Evolutionary conservation across 2,797 vertebrate species (phyloP), one percentile per base, ranked within the genome.

Genomic region (Thaleichthys pacificus): DNA sequence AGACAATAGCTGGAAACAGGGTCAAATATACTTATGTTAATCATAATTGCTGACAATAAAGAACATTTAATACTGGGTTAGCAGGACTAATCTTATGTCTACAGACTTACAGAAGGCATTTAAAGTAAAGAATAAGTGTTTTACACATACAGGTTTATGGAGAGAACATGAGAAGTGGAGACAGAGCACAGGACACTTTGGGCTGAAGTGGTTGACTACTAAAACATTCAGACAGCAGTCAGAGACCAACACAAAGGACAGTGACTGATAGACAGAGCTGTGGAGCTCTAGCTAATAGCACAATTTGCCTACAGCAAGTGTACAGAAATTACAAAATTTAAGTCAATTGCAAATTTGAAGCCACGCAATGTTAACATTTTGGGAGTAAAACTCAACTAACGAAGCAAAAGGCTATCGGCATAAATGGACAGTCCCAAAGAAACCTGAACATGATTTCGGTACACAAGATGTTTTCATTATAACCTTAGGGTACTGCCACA

Each of bases 211-310:
- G 65, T 79, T 72, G 70, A 70, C 38, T 69, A 80, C 42, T 82
- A 81, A 82, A 75, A 88, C 88, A 91, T 88, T 92, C 90, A 93
- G 78, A 91, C 84, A 91, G 91, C 85, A 93, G 89, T 86, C 79
- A 89, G 91, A 92, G 91, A 91, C 88, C 83, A 79, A 90, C 87
- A 93, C 89, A 93, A 84, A 92, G 89, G 91, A 93, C 92, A 91
- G 88, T 85, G 91, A 84, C 78, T 82, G 82, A 85, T 66, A 63
- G 2, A 4, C 56, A 77, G 47, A 24, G 22, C 63, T 63, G 69
- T 32, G 64, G 15, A 70, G 68, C 62, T 67, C 65, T 76, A n/a
- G 4, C 51, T 56, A 56, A 17, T 56, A 56, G 15, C 51, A 56
- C 42, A n/a, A n/a, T 7, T 56, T n/a, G 4, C 51, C 51, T 17